Conservation (phyloP, 2,113 vertebrate species). For the Phaetusa simplex region DNA sequence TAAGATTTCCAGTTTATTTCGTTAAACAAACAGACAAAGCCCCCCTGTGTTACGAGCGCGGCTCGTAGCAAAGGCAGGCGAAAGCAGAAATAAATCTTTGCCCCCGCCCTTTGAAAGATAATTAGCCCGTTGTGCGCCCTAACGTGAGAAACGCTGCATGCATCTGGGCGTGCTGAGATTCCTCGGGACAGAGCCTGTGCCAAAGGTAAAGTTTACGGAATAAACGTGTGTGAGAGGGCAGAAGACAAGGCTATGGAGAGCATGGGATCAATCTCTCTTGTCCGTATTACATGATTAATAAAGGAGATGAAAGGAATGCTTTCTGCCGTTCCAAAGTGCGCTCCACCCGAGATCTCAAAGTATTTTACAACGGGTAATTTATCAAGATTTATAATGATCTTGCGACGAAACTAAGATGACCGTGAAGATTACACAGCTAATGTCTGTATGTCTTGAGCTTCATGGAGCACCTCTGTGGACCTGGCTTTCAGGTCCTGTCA, state of each 20-base stretch:
- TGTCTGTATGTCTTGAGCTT: background rate
- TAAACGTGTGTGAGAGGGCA: background rate
- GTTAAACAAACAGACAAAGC: background rate
- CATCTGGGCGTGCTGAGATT: background rate
- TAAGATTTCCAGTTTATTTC: background rate
- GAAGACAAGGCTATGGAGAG: background rate
- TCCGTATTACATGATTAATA: background rate
- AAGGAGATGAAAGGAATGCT: background rate
- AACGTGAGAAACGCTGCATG: background rate
- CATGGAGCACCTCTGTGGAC: background rate
- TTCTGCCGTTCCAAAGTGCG: background rate
- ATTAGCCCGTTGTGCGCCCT: background rate
- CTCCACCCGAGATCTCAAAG: background rate
- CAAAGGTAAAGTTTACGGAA: background rate
- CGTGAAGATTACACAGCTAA: background rate
- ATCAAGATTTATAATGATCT: background rate
- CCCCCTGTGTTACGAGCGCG: background rate
- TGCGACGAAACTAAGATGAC: background rate
- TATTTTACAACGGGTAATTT: background rate
- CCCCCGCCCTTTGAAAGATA: background rate
- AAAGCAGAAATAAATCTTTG: background rate
- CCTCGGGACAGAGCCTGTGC: background rate
- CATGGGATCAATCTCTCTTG: background rate
- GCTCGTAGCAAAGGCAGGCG: background rate
- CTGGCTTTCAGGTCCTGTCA: background rate